Evolutionary conservation across 2,113 vertebrate species (phyloP), one percentile per base, ranked within the genome.

Genomic region (Pipa parva): DNA sequence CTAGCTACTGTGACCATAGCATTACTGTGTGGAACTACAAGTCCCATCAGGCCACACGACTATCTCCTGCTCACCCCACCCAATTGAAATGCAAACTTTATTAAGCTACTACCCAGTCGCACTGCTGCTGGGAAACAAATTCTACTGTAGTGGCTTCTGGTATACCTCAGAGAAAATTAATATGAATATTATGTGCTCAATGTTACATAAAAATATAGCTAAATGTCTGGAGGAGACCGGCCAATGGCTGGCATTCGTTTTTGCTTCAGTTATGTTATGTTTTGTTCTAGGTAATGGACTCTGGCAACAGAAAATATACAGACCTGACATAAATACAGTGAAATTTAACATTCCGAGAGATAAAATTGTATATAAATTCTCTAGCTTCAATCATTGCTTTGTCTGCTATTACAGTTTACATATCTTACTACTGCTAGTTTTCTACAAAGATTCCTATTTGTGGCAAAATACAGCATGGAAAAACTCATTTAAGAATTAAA

Each of bases 311-410:
- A 58, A 33, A 20, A 36, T 21, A 36, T 57, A 20, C 20, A 12
- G 31, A 11, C 7, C 51, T 58, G 29, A 58, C 7, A 20, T 55
- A 28, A 29, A 29, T 49, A 8, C 2, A 13, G 31, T 55, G 6
- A 1, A 33, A 29, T 37, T 36, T 31, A 18, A 27, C 52, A 56
- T 56, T 36, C 18, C 20, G 37, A 36, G 31, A 24, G 55, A 58
- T 58, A 58, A 33, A 18, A 6, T 58, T 58, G 37, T 10, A 58
- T 29, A 58, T n/a, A 58, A n/a, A 58, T 21, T 36, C 24, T 21
- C 10, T 36, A 36, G 21, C 55, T 33, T 36, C 28, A 58, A 58
- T 36, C 55, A 22, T 37, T 33, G 31, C 10, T 37, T 36, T 21
- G 55, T 36, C 28, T 36, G 20, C 29, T 36, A 4, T 11, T 36